phyloP scores from a whole-genome alignment of 2,113 vertebrate species.

The Mormyrus lacerda region DNA sequence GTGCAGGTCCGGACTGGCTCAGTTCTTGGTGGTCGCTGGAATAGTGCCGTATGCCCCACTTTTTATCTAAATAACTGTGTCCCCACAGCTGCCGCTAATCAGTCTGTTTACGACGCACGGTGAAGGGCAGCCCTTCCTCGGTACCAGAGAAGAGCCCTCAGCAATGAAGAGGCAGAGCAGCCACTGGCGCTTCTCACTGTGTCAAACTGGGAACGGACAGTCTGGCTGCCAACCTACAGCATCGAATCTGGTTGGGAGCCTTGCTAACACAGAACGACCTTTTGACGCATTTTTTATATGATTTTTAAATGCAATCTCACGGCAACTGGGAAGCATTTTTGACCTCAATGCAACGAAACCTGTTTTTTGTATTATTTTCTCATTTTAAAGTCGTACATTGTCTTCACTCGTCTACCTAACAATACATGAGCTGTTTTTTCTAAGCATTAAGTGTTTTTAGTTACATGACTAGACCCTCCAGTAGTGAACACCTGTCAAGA shows the following conservation, averaged over 20 bases:
- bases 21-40: neutral
- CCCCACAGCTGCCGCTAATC: neutral
- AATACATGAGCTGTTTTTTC: neutral
- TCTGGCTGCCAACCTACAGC: neutral
- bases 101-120: neutral
- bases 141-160: neutral
- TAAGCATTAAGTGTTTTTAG: neutral
- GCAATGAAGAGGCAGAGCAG: neutral
- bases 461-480: neutral
- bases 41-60: neutral
- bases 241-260: neutral
- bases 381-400: neutral
- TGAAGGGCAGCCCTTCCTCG: neutral
- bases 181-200: neutral
- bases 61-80: neutral
- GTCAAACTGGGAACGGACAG: neutral
- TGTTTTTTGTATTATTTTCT: neutral
- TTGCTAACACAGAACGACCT: neutral
- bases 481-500: neutral
- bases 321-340: neutral
- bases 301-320: neutral
- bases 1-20: neutral
- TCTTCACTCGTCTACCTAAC: neutral
- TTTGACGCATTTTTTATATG: neutral
- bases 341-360: neutral